Percentiles rank a stretch among this genome's conserved stretches.
Conservation (phyloP, 1,140 invertebrate species). For the Bradynema listronoti region DNA sequence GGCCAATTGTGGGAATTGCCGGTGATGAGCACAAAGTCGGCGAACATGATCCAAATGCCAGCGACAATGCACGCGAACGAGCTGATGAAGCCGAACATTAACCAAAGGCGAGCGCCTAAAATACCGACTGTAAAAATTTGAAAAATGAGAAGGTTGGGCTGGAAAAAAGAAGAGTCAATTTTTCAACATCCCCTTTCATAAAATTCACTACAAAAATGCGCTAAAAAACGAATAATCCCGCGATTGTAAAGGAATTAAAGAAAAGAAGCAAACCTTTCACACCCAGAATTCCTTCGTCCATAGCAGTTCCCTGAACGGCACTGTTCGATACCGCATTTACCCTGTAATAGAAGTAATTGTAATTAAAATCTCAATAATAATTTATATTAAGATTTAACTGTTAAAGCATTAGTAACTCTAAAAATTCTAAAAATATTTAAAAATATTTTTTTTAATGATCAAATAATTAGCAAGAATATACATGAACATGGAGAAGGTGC, state of each 20-base stretch:
- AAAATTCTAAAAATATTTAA: no score
- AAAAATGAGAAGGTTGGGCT: constrained; percentile 7
- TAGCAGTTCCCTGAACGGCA: constrained; percentile 71
- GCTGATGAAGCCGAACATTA: constrained; percentile 89
- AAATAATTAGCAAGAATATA: constrained; percentile 59
- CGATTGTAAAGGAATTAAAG: neutral
- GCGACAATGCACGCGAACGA: constrained; percentile 91
- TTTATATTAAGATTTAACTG: no score
- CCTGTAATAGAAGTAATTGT: no score
- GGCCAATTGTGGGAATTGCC: constrained; percentile 51
- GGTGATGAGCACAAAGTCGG: constrained; percentile 46
- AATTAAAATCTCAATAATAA: no score
- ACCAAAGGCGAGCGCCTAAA: constrained; percentile 78
- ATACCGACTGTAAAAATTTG: constrained; percentile 12
- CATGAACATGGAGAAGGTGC: constrained; percentile 88
- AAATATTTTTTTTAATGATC: constrained; percentile 17
- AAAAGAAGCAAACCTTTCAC: constrained; percentile 63
- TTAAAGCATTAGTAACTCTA: no score
- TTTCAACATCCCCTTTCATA: neutral
- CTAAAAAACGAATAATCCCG: no score
- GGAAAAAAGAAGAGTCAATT: neutral
- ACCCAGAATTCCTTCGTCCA: constrained; percentile 76
- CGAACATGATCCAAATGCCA: constrained; percentile 88
- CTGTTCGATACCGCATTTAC: constrained; percentile 93
- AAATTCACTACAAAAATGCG: no score